These are phyloP conservation scores for Montipora capitata DNA, from an alignment of 92 coral and sea anemone genomes.

Conservation along the genomic window DNA sequence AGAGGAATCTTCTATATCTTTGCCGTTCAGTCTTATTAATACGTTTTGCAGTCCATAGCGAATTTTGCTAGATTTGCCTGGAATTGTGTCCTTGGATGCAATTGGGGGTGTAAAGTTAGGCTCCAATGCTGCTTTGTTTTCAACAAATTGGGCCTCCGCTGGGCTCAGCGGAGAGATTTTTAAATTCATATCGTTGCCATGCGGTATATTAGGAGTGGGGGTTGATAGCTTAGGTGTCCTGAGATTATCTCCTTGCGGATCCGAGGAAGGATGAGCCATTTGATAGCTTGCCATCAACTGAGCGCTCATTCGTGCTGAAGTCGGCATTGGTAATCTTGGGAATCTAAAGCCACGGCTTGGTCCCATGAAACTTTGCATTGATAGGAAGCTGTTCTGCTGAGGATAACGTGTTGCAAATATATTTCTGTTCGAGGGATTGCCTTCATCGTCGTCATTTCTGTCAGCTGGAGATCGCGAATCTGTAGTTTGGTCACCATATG, in stretches of 20 bases:
- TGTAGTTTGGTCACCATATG: slow-evolving; percentile 24
- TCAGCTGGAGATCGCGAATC: not conserved
- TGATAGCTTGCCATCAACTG: slow-evolving; percentile 59
- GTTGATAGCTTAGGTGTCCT: slow-evolving; percentile 25
- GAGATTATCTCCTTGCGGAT: slow-evolving; percentile 39
- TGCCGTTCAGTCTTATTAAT: slow-evolving; percentile 91
- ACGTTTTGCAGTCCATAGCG: slow-evolving; percentile 77
- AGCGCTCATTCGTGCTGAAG: slow-evolving; percentile 15
- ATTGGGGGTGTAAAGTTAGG: slow-evolving; percentile 67
- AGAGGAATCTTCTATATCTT: slow-evolving; percentile 89
- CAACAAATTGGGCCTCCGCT: slow-evolving; percentile 81
- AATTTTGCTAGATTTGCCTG: slow-evolving; percentile 39
- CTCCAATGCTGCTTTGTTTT: slow-evolving; percentile 74
- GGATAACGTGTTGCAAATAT: not conserved
- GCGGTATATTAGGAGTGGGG: not conserved
- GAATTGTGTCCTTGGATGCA: slow-evolving; percentile 86
- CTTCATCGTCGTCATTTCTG: slow-evolving; percentile 5
- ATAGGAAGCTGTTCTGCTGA: not conserved
- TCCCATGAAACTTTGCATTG: slow-evolving; percentile 6
- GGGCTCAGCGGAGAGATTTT: slow-evolving; percentile 83
- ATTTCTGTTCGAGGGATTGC: not conserved
- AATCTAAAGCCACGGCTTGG: not conserved
- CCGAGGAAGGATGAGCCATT: slow-evolving; percentile 56
- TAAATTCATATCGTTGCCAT: slow-evolving; percentile 27
- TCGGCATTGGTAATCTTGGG: not conserved